Percentiles rank a stretch among this genome's conserved stretches.
Conservation (phyloP, 2,888 invertebrate species). For the Artemia sp. region DNA sequence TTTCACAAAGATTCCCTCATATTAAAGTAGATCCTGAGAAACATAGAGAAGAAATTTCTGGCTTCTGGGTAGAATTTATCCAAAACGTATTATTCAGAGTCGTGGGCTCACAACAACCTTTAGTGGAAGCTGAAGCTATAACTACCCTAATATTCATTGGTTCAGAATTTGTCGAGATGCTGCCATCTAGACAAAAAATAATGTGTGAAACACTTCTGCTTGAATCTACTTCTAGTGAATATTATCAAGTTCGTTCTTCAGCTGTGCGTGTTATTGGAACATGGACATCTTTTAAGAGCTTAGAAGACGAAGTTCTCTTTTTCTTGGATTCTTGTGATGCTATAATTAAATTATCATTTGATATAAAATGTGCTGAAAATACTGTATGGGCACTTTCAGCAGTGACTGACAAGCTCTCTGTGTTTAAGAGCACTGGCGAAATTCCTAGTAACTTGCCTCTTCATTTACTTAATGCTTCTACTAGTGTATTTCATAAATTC, state of each 20-base stretch:
- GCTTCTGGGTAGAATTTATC: slow-evolving; percentile 7
- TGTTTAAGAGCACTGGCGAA: slow-evolving; percentile 1
- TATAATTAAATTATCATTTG: not conserved
- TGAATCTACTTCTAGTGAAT: not conserved
- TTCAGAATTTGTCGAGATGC: slow-evolving; percentile 6
- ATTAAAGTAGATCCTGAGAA: not conserved
- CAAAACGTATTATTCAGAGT: not conserved
- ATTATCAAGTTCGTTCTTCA: slow-evolving; percentile 7
- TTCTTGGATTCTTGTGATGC: slow-evolving; percentile 12
- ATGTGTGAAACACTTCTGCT: slow-evolving; percentile 3
- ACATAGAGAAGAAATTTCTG: not conserved
- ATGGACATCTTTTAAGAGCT: slow-evolving; percentile 8
- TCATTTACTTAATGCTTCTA: not conserved
- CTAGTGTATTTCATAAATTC: not conserved
- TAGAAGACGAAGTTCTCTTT: not conserved
- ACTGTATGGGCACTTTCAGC: slow-evolving; percentile 1
- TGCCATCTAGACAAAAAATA: slow-evolving; percentile 12
- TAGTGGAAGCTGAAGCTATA: slow-evolving; percentile 2
- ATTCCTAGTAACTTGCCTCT: not conserved
- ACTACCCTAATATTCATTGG: not conserved
- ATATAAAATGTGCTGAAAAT: not conserved
- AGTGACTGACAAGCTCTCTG: not conserved
- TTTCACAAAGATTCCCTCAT: slow-evolving; percentile 1
- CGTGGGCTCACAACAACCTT: not conserved
- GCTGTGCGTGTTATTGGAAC: not conserved